A percentile compares a stretch with the other conserved stretches of the same genome.
Evolutionary conservation across 2,797 vertebrate species (phyloP).

Genomic region (Chanos chanos): DNA sequence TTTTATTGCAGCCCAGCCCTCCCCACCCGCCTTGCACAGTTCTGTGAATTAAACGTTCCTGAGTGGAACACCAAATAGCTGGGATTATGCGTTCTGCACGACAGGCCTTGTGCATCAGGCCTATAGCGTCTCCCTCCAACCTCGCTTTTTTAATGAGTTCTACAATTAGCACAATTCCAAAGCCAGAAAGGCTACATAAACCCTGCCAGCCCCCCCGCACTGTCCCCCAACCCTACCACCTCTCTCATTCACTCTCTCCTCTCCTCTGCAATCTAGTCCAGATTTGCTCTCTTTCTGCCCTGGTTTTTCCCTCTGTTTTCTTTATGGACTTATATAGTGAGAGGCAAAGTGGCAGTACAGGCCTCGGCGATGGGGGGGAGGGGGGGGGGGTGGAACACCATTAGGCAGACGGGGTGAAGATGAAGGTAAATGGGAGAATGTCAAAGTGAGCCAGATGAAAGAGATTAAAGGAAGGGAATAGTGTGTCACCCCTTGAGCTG

Average conservation of each 20-base stretch:
- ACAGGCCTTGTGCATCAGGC: constrained; percentile 75
- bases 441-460: constrained; percentile 25
- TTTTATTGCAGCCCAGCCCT: constrained; percentile 52
- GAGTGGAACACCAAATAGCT: constrained; percentile 38
- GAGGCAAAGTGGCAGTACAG: constrained; percentile 8
- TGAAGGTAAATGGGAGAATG: constrained; percentile 35
- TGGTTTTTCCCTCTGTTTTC: background rate
- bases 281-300: background rate
- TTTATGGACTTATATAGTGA: background rate
- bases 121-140: constrained; percentile 67
- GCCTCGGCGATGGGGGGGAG: constrained; percentile 4
- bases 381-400: constrained; percentile 16
- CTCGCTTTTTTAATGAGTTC: constrained; percentile 78
- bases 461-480: constrained; percentile 36
- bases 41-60: constrained; percentile 20
- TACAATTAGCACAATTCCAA: constrained; percentile 75
- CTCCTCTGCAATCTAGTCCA: background rate
- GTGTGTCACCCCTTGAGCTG: constrained; percentile 37
- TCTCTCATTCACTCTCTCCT: background rate
- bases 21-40: constrained; percentile 28
- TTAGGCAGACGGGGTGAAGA: constrained; percentile 35
- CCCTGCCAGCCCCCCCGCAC: background rate
- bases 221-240: background rate
- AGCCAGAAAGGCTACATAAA: constrained; percentile 69
- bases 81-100: constrained; percentile 80